Percentiles rank a stretch among this genome's conserved stretches.
These are phyloP conservation scores for Rhagoletis zephyria DNA, from an alignment of 1,140 invertebrate species.

Conservation along the genomic window DNA sequence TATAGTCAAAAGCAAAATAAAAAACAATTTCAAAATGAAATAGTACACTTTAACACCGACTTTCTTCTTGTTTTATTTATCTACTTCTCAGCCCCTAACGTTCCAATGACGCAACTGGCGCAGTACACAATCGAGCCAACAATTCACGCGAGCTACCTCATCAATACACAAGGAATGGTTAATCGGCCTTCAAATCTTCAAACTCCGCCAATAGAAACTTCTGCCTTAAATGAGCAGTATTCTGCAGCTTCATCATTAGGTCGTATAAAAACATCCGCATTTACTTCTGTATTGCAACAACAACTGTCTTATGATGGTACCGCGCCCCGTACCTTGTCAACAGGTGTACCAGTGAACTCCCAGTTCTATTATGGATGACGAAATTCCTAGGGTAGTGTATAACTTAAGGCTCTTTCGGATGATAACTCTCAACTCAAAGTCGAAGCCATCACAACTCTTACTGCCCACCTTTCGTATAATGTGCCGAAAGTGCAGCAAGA, in stretches of 20 bases:
- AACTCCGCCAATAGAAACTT: slow-evolving; percentile 56
- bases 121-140: slow-evolving; percentile 70
- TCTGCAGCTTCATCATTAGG: slow-evolving; percentile 63
- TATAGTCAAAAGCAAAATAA: too few species aligned
- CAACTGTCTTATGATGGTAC: slow-evolving; percentile 69
- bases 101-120: slow-evolving; percentile 65
- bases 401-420: neutral
- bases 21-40: too few species aligned
- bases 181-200: slow-evolving; percentile 62
- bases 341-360: slow-evolving; percentile 67
- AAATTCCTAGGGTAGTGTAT: slow-evolving; percentile 25
- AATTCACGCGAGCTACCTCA: slow-evolving; percentile 65
- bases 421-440: neutral
- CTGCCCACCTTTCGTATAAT: neutral
- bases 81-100: slow-evolving; percentile 62
- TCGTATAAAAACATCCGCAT: slow-evolving; percentile 60
- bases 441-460: neutral
- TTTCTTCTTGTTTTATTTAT: neutral
- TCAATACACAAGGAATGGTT: slow-evolving; percentile 63
- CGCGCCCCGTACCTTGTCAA: slow-evolving; percentile 69
- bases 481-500: neutral
- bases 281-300: slow-evolving; percentile 59
- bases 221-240: slow-evolving; percentile 51
- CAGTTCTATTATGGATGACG: slow-evolving; percentile 72
- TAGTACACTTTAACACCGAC: too few species aligned